A percentile compares a stretch with the other conserved stretches of the same genome.
Conservation (phyloP, 2,888 invertebrate species). For the Nymphalis urticae region DNA sequence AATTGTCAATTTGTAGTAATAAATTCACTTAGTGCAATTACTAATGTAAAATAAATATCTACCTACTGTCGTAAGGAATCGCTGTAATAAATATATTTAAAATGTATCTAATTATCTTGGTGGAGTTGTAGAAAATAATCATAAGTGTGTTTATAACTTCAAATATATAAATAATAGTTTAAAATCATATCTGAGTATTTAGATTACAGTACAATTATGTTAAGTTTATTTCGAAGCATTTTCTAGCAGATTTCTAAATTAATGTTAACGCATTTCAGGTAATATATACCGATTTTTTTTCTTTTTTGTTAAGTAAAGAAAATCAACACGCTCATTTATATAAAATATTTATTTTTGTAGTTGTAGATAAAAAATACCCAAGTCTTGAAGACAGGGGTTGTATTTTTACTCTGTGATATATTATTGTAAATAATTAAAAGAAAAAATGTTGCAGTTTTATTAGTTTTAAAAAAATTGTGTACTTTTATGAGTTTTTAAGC, state of each 20-base stretch:
- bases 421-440: conserved; percentile 51
- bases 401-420: conserved; percentile 80
- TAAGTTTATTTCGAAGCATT: conserved; percentile 12
- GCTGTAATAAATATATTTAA: neutral
- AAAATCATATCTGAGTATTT: neutral
- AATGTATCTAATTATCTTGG: neutral
- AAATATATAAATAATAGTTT: neutral
- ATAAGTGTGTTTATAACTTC: neutral
- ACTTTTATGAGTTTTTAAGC: conserved; percentile 21
- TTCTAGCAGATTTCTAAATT: conserved; percentile 1
- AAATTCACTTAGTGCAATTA: neutral
- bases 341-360: conserved; percentile 38
- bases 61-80: neutral
- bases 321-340: conserved; percentile 16
- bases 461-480: conserved; percentile 34
- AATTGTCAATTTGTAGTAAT: conserved; percentile 5
- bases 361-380: conserved; percentile 41
- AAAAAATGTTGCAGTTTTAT: conserved; percentile 46
- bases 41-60: neutral
- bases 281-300: conserved; percentile 11
- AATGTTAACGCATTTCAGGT: conserved; percentile 30
- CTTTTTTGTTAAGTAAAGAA: neutral
- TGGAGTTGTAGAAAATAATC: neutral
- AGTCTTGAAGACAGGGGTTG: conserved; percentile 62
- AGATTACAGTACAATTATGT: conserved; percentile 22